Base-by-base conservation (phyloP, 2,113 vertebrate genomes). In the Lepidothrix coronata region DNA sequence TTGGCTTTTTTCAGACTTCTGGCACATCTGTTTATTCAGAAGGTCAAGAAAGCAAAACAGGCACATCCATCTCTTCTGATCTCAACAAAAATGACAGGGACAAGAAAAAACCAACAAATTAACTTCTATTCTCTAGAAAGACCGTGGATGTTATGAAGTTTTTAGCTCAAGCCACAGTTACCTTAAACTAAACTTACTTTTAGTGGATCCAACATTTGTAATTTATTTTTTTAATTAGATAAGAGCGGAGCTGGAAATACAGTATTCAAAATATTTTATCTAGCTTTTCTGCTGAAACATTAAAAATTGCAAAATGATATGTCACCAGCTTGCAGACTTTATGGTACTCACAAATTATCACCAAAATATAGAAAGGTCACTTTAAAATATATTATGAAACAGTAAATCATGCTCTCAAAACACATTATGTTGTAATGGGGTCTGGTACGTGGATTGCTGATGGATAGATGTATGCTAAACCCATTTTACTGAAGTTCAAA, bases 141-240 rank as follows among this genome's bases (percentile, higher is more conserved):
- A 80, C 14, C 11, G 18, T 73, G 63, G 62, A 59, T 75, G 10
- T 79, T 43, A 63, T 76, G 81, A 76, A 80, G 9, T 54, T 44
- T 74, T 85, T 73, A 91, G 33, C 21, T 79, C 33, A 66, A 65
- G 65, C 39, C 48, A 44, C n/a, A 73, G 74, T 63, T 89, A 48
- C 58, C 39, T 44, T 63, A 80, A 93, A 52, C 49, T 63, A 67
- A 93, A 74, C 67, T 57, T 80, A 51, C 6, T 92, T 67, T 58
- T 83, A 93, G 28, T n/a, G 13, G 73, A n/a, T 85, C 46, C 43
- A 91, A 61, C 9, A 48, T 88, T 63, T 80, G 27, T 77, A 87
- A 85, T 76, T 80, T 85, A 13, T 90, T 89, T 88, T 89, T 96
- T 85, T 49, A 43, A 63, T 92, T 85, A 85, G 58, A 55, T 89